Evolutionary conservation across 2,888 invertebrate genomes (phyloP), one percentile per base, ranked within the genome.

Genomic region (Xylota segnis): DNA sequence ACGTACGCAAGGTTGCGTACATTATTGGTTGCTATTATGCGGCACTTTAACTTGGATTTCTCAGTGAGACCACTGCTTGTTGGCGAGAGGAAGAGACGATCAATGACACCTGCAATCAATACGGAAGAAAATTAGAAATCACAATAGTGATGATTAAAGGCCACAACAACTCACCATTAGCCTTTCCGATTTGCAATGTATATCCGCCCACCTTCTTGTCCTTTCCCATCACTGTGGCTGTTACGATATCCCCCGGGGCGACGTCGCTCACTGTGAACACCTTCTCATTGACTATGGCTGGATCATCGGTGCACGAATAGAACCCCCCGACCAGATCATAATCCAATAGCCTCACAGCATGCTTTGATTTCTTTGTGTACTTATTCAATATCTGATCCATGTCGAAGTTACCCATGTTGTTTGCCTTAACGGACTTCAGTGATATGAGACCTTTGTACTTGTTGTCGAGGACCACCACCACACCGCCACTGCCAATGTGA

Each of bases 261-360:
- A 95, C 89, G 89, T 95, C 94, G 0, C 90, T 88, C 37, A 93
- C 83, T 0, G 92, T 92, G 90, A 95, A 95, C 89, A 93, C 92
- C 87, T 93, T 93, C 90, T 95, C 94, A 32, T 93, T 90, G 1
- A 96, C 89, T 3, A 95, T 83, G 0, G 91, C 89, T 0, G 93
- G 91, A 90, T 95, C 94, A 91, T 95, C 95, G 1, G 95, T 94
- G 89, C 96, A 95, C 7, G 95, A 93, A 91, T 95, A 96, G 34
- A 94, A 89, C 84, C 93, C 93, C 89, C 96, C 95, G 54, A 95
- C 93, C 29, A 93, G 91, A 90, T 95, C 94, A 92, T 95, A 96
- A 72, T 94, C 93, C 0, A 96, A 90, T 0, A 97, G 92, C 27
- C 96, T 94, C 29, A 95, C 93, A 40, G 89, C 92, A 88, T 94